Conservation (phyloP, 2,888 invertebrate species). For the Sphaeridia pumilis region DNA sequence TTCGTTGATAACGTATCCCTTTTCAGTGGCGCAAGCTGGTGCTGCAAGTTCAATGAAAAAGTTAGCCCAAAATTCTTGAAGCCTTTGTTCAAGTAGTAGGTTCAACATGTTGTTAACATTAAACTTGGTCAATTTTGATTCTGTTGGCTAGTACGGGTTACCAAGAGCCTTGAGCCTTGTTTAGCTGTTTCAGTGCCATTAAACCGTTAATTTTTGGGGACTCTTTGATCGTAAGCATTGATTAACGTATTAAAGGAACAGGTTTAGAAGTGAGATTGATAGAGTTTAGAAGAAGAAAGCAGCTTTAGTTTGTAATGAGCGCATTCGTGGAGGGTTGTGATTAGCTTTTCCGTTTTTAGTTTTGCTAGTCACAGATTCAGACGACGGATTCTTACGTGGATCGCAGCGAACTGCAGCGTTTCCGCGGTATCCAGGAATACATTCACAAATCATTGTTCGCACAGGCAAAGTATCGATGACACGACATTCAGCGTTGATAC, state of each 20-base stretch:
- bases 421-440: constrained; percentile 78
- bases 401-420: constrained; percentile 75
- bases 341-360: neutral
- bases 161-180: neutral
- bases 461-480: constrained; percentile 74
- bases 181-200: neutral
- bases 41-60: constrained; percentile 39
- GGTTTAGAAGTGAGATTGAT: neutral
- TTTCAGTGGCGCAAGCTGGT: constrained; percentile 52
- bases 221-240: too few species aligned
- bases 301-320: too few species aligned
- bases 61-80: neutral
- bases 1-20: constrained; percentile 54
- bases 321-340: too few species aligned
- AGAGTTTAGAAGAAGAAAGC: neutral
- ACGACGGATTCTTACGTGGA: constrained; percentile 50
- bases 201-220: neutral
- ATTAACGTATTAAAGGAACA: neutral
- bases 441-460: constrained; percentile 78
- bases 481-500: constrained; percentile 64
- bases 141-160: neutral
- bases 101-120: too few species aligned
- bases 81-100: too few species aligned
- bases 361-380: neutral
- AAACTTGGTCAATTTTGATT: too few species aligned